Percentiles rank a stretch among this genome's conserved stretches.
Conservation (phyloP, 2,797 vertebrate species). For the Cryptoblepharus egeriae region DNA sequence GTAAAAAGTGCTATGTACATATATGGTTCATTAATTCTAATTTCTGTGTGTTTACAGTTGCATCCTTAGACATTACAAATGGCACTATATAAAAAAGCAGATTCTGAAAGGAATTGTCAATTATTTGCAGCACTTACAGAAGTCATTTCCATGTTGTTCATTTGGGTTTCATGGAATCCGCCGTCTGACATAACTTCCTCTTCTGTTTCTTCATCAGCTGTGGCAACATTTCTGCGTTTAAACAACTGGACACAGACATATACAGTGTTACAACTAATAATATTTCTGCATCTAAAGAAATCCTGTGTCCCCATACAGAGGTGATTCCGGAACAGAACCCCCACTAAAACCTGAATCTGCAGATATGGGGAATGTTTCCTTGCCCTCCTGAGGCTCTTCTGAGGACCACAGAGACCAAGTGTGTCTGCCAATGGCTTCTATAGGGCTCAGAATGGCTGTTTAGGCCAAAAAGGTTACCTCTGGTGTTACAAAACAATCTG, state of each 20-base stretch:
- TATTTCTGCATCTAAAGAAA: not conserved
- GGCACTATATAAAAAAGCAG: not conserved
- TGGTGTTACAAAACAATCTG: too few relatives aligned
- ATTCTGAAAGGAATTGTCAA: not conserved
- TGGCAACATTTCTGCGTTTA: constrained; percentile 96
- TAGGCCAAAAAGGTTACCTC: too few relatives aligned
- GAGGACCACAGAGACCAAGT: too few relatives aligned
- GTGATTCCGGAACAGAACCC: too few relatives aligned
- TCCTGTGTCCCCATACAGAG: too few relatives aligned
- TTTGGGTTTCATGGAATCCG: constrained; percentile 93
- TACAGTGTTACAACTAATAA: not conserved
- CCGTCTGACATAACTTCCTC: constrained; percentile 97
- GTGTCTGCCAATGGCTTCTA: too few relatives aligned
- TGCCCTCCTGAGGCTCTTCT: too few relatives aligned
- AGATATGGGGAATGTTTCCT: too few relatives aligned
- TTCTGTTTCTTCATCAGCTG: constrained; percentile 89
- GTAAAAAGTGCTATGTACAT: too few relatives aligned
- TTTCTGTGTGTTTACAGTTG: not conserved
- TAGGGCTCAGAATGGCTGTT: too few relatives aligned
- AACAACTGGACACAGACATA: constrained; percentile 84
- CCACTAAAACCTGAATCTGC: too few relatives aligned
- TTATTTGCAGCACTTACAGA: constrained; percentile 77
- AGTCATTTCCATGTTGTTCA: constrained; percentile 95
- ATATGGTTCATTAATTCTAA: too few relatives aligned
- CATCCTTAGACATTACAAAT: not conserved